These are phyloP conservation scores for Axinella damicornis DNA, from an alignment of 37 sponge, comb jelly and placozoan species.

Conservation along the genomic window DNA sequence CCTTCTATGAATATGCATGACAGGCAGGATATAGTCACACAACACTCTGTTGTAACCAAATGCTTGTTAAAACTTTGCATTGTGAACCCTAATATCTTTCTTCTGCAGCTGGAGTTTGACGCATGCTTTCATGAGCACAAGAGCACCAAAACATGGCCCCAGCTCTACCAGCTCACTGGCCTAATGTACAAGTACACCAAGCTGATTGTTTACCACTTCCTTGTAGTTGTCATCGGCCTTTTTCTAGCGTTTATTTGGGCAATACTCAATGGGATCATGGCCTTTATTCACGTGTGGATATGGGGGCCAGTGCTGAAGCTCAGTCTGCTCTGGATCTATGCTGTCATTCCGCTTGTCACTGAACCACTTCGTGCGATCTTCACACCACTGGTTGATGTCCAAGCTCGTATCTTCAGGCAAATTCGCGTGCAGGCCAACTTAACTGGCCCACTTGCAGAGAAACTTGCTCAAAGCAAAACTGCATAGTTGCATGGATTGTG, in stretches of 20 bases:
- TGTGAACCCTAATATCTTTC: not conserved
- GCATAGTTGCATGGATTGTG: too few relatives aligned
- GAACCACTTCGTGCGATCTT: conserved; percentile 11
- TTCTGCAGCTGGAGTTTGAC: conserved; percentile 26
- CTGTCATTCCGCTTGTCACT: conserved; percentile 4
- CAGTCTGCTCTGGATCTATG: not conserved
- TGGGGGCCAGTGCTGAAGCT: conserved; percentile 8
- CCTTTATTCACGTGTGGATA: conserved; percentile 19
- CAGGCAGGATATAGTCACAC: too few relatives aligned
- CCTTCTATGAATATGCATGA: too few relatives aligned
- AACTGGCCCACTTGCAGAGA: too few relatives aligned
- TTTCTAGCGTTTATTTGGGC: conserved; percentile 19
- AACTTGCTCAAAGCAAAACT: too few relatives aligned
- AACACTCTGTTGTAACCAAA: too few relatives aligned
- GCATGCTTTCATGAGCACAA: conserved; percentile 47
- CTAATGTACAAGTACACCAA: conserved; percentile 30
- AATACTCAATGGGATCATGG: conserved; percentile 4
- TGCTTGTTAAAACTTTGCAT: too few relatives aligned
- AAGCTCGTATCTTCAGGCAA: conserved; percentile 34
- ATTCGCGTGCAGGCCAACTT: conserved; percentile 5
- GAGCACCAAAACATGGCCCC: conserved; percentile 18
- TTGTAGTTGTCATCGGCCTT: conserved; percentile 11
- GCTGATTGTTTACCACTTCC: conserved; percentile 26
- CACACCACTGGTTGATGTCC: conserved; percentile 29
- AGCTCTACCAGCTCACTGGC: not conserved